These are phyloP conservation scores for Chromobotia macracanthus DNA, from an alignment of 2,797 vertebrate species.

Conservation along the genomic window DNA sequence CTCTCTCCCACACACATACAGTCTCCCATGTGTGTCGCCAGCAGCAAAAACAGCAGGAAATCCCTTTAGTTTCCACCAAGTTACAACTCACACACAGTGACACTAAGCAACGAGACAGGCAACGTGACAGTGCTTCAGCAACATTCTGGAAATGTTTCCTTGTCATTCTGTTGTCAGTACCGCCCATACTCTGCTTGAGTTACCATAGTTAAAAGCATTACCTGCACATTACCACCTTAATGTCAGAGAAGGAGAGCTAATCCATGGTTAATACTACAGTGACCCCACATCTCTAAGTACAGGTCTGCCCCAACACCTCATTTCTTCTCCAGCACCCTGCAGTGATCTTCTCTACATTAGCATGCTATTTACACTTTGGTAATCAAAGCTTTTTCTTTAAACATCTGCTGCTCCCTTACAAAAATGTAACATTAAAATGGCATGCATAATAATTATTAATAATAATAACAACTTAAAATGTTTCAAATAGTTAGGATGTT, in stretches of 20 bases:
- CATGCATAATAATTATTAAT: no score
- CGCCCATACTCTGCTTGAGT: not conserved
- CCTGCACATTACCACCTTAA: not conserved
- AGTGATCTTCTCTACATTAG: no score
- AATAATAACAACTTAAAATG: no score
- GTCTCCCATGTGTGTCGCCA: constrained; percentile 23
- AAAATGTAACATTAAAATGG: no score
- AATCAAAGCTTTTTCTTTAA: no score
- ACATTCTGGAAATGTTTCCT: constrained; percentile 5
- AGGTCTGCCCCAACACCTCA: not conserved
- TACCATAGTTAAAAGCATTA: constrained; percentile 19
- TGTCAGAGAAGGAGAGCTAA: constrained; percentile 1
- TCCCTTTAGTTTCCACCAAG: constrained; percentile 8
- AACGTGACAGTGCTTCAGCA: constrained; percentile 12
- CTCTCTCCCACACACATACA: not conserved
- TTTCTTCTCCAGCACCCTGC: no score
- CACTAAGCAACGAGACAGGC: not conserved
- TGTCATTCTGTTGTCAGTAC: constrained; percentile 7
- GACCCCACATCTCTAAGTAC: no score
- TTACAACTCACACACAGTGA: constrained; percentile 18
- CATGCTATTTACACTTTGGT: no score
- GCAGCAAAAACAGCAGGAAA: constrained; percentile 41
- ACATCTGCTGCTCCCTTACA: no score
- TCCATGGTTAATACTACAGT: not conserved
- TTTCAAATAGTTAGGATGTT: no score